Evolutionary conservation across 2,888 invertebrate species (phyloP).

Genomic region (Apoderus coryli): DNA sequence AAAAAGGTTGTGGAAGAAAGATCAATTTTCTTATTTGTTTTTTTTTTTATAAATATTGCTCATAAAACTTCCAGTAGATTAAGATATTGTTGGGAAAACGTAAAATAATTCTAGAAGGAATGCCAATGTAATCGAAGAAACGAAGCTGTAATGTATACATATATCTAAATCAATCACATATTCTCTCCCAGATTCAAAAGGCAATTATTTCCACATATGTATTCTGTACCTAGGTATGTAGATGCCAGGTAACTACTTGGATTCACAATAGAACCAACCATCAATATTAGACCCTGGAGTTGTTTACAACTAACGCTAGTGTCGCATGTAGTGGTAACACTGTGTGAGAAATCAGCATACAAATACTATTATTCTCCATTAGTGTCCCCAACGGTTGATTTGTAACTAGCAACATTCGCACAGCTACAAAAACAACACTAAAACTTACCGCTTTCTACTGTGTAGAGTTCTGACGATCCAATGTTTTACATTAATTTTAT

Average conservation of each 20-base stretch:
- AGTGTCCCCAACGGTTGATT: slow-evolving; percentile 30
- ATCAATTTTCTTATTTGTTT: no score
- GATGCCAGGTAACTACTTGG: slow-evolving; percentile 21
- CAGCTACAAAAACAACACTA: slow-evolving; percentile 28
- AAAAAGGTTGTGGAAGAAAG: no score
- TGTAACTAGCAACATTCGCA: slow-evolving; percentile 28
- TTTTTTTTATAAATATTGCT: no score
- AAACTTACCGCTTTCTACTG: slow-evolving; percentile 22
- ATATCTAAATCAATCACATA: no score
- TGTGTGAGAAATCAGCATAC: slow-evolving; percentile 30
- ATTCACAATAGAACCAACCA: slow-evolving; percentile 20
- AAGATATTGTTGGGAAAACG: no score
- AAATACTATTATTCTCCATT: slow-evolving; percentile 32
- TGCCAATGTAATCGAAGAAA: no score
- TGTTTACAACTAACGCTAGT: slow-evolving; percentile 23
- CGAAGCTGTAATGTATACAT: no score
- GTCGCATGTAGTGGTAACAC: slow-evolving; percentile 23
- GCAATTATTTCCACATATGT: no score
- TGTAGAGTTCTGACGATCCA: slow-evolving; percentile 19
- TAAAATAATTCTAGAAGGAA: no score
- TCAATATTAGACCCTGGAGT: slow-evolving; percentile 23
- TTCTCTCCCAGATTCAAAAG: no score
- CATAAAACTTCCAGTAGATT: no score
- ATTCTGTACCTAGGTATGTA: no score
- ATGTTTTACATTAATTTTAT: slow-evolving; percentile 18